Conservation (phyloP, 2,888 invertebrate species). For the Trypoxylon attenuatum region DNA sequence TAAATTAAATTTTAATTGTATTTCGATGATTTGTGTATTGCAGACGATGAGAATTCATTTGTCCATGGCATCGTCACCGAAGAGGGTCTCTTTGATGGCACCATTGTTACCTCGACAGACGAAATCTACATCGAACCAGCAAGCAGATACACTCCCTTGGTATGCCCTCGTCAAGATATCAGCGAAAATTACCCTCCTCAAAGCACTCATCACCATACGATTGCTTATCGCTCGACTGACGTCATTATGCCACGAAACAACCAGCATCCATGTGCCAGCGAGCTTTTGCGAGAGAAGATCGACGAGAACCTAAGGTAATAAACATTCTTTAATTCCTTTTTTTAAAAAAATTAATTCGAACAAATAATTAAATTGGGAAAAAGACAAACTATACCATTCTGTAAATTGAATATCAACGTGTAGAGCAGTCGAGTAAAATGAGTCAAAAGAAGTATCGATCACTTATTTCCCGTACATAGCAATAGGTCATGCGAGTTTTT, state of each 20-base stretch:
- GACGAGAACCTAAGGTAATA: slow-evolving; percentile 32
- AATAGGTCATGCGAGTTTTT: too few relatives aligned
- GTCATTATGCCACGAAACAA: slow-evolving; percentile 74
- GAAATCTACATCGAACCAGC: slow-evolving; percentile 90
- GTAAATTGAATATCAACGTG: too few relatives aligned
- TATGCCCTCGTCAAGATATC: slow-evolving; percentile 59
- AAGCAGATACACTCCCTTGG: slow-evolving; percentile 77
- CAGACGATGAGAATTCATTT: slow-evolving; percentile 86
- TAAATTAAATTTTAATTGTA: too few relatives aligned
- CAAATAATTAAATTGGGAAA: too few relatives aligned
- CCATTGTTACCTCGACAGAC: slow-evolving; percentile 84
- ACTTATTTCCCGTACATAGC: too few relatives aligned
- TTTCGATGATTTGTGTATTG: too few relatives aligned
- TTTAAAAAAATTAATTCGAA: too few relatives aligned
- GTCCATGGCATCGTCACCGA: slow-evolving; percentile 89
- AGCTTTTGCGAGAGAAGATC: slow-evolving; percentile 63
- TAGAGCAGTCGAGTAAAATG: too few relatives aligned
- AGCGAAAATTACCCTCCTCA: slow-evolving; percentile 61
- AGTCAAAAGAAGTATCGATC: too few relatives aligned
- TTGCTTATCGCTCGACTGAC: slow-evolving; percentile 87
- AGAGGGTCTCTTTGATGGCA: slow-evolving; percentile 92
- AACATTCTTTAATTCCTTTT: too few relatives aligned
- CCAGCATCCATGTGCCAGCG: slow-evolving; percentile 67
- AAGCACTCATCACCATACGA: slow-evolving; percentile 79
- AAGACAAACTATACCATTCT: too few relatives aligned